A percentile compares a stretch with the other conserved stretches of the same genome.
phyloP scores from a whole-genome alignment of 2,888 invertebrate species.

The Hydroisotoma schaefferi region DNA sequence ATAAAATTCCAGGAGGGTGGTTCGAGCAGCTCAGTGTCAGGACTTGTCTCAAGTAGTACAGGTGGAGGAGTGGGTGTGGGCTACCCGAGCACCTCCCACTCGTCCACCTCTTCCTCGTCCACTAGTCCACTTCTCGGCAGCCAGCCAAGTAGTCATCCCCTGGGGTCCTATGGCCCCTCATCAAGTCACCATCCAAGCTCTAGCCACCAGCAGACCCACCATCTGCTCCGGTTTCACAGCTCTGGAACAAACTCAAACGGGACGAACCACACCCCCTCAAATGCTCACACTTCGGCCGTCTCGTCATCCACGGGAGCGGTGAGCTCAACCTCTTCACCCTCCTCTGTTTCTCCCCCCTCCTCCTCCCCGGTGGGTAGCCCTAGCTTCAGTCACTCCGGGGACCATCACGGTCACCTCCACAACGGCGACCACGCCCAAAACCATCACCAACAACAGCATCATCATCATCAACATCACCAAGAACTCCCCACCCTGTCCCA shows the following conservation, averaged over 20 bases:
- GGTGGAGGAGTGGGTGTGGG: constrained; percentile 22
- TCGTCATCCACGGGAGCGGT: background rate
- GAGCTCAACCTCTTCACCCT: background rate
- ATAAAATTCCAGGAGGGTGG: constrained; percentile 13
- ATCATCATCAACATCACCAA: constrained; percentile 11
- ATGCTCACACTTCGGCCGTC: background rate
- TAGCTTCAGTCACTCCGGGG: background rate
- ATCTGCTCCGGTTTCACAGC: constrained; percentile 5
- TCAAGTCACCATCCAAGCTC: constrained; percentile 6
- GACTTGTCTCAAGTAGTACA: constrained; percentile 37
- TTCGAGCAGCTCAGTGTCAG: constrained; percentile 27
- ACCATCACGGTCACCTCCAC: constrained; percentile 22
- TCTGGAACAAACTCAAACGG: constrained; percentile 11
- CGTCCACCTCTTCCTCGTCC: background rate
- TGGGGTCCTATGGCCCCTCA: background rate
- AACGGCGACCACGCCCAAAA: constrained; percentile 24
- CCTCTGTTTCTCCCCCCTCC: constrained; percentile 1
- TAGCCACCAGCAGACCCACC: background rate
- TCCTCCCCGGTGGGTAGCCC: background rate
- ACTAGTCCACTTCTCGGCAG: background rate
- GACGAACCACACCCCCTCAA: constrained; percentile 12
- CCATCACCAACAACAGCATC: background rate
- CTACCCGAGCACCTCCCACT: too few relatives aligned
- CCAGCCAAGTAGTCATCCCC: background rate
- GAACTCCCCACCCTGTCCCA: constrained; percentile 58